Evolutionary conservation across 2,797 vertebrate species (phyloP).

Genomic region (Galagoides demidoff): DNA sequence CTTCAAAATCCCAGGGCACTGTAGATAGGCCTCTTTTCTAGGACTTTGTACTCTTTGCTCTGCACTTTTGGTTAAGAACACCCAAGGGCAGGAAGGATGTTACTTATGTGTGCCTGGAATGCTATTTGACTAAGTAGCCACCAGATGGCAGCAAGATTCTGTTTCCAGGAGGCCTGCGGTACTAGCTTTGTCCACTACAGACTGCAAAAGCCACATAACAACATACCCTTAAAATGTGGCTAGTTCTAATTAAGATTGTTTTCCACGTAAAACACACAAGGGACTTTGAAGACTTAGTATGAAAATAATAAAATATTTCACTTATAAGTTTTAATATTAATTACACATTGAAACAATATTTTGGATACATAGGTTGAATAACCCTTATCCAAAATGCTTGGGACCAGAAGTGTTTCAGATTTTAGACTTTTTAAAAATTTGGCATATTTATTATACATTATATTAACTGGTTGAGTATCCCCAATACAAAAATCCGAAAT

Average conservation of each 20-base stretch:
- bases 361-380: not conserved
- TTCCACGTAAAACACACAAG: conserved; percentile 10
- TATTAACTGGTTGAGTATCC: not conserved
- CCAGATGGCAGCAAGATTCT: conserved; percentile 50
- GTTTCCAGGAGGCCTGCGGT: not conserved
- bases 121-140: not conserved
- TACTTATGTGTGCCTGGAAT: not conserved
- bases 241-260: not conserved
- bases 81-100: not conserved
- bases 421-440: not conserved
- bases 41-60: not conserved
- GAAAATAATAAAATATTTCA: not conserved
- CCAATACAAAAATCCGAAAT: not conserved
- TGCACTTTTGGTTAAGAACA: not conserved
- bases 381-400: not conserved
- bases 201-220: not conserved
- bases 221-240: not conserved
- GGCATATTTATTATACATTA: not conserved
- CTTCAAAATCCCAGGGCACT: not conserved
- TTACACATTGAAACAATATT: conserved; percentile 12
- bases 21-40: not conserved
- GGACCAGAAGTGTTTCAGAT: not conserved
- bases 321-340: not conserved
- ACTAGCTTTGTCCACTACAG: not conserved
- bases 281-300: not conserved